Evolutionary conservation across 1,140 invertebrate genomes (phyloP).

Genomic region (Drosophila pseudoananassae): DNA sequence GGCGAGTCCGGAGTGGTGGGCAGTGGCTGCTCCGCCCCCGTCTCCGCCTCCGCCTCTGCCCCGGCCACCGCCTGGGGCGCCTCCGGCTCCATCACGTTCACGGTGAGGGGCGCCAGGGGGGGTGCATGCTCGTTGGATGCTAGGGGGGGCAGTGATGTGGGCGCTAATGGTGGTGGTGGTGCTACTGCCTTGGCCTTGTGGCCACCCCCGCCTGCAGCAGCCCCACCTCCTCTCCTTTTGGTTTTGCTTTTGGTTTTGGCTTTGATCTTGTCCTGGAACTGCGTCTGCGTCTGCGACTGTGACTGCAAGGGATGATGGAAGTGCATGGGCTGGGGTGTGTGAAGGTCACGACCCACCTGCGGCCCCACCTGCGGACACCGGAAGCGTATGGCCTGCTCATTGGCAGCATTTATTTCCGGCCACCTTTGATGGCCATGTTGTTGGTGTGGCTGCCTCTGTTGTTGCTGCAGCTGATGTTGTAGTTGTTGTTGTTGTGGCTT

Average conservation of each 20-base stretch:
- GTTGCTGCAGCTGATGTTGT: neutral
- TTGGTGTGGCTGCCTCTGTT: slow-evolving; percentile 16
- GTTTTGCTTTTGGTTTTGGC: slow-evolving; percentile 13
- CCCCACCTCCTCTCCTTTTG: neutral
- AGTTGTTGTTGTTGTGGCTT: slow-evolving; percentile 21
- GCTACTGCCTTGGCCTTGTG: slow-evolving; percentile 4
- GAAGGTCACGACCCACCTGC: slow-evolving; percentile 70
- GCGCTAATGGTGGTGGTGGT: slow-evolving; percentile 12
- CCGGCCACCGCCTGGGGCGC: slow-evolving; percentile 9
- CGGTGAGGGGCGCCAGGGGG: slow-evolving; percentile 21
- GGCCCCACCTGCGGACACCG: slow-evolving; percentile 81
- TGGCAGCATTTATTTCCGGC: slow-evolving; percentile 67
- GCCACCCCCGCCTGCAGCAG: neutral
- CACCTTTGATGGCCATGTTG: slow-evolving; percentile 25
- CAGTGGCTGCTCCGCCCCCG: slow-evolving; percentile 18
- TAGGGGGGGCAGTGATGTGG: slow-evolving; percentile 4
- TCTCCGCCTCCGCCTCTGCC: slow-evolving; percentile 1
- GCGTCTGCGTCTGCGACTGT: slow-evolving; percentile 29
- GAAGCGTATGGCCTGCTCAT: slow-evolving; percentile 79
- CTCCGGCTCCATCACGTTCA: slow-evolving; percentile 11
- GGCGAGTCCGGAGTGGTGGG: slow-evolving; percentile 74
- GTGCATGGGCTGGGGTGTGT: slow-evolving; percentile 71
- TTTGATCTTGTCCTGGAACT: slow-evolving; percentile 7
- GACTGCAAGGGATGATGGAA: slow-evolving; percentile 71
- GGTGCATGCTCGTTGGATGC: slow-evolving; percentile 8